A percentile compares a stretch with the other conserved stretches of the same genome.
These are phyloP conservation scores for Etheostoma cragini DNA, from an alignment of 2,113 vertebrate genomes.

Conservation along the genomic window DNA sequence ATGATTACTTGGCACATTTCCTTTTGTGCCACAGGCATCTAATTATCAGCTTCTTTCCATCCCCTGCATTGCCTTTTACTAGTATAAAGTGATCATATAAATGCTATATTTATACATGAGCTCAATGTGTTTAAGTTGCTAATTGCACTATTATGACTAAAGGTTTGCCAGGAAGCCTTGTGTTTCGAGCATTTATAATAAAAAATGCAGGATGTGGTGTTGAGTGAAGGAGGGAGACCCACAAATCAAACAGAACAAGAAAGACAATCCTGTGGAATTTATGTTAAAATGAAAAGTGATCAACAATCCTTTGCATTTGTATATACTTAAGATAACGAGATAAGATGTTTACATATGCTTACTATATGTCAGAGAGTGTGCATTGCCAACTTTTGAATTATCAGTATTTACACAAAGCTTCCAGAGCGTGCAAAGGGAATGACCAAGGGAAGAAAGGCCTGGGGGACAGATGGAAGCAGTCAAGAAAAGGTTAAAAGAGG, in stretches of 20 bases:
- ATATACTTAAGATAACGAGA: slow-evolving; percentile 10
- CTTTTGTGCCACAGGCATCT: slow-evolving; percentile 60
- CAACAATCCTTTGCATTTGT: not conserved
- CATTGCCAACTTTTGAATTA: slow-evolving; percentile 1
- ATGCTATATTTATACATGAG: slow-evolving; percentile 69
- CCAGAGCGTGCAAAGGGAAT: not conserved
- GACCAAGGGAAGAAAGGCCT: not conserved
- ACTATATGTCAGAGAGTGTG: not conserved
- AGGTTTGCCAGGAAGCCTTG: slow-evolving; percentile 66
- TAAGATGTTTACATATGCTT: slow-evolving; percentile 15
- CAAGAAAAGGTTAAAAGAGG: slow-evolving; percentile 1
- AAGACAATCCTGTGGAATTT: slow-evolving; percentile 11
- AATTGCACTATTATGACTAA: slow-evolving; percentile 73
- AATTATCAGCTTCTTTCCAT: slow-evolving; percentile 62
- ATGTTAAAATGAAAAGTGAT: not conserved
- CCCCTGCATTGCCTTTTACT: slow-evolving; percentile 22
- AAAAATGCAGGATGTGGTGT: slow-evolving; percentile 59
- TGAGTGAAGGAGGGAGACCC: slow-evolving; percentile 18
- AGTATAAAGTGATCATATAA: slow-evolving; percentile 66
- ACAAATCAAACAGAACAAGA: slow-evolving; percentile 21
- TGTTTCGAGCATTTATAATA: slow-evolving; percentile 52
- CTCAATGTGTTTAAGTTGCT: slow-evolving; percentile 58
- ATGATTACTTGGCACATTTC: slow-evolving; percentile 66
- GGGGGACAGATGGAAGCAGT: slow-evolving; percentile 1
- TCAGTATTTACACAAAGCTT: not conserved